Evolutionary conservation across 2,888 invertebrate species (phyloP), one percentile per base, ranked within the genome.

Genomic region (Tenthredo distinguenda): DNA sequence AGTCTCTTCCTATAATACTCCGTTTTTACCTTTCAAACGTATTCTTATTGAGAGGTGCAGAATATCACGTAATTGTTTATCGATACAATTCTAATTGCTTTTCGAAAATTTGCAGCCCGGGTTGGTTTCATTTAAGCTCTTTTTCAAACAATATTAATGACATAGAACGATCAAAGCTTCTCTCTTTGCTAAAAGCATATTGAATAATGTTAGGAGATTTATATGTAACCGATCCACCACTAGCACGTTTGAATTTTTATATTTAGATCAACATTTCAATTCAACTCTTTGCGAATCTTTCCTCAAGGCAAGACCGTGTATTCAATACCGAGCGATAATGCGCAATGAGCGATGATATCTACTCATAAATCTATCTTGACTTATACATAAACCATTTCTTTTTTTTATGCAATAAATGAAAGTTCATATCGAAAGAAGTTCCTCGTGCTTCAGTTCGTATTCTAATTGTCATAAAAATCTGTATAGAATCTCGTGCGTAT

Each of bases 1-100:
- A 81, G 43, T 40, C 43, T 21, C 40, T 37, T 62, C 62, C 40
- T 65, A 62, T 18, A 81, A 81, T 62, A 62, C 10, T 40, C 81
- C 58, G 18, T 77, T 77, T 77, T 55, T 77, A 55, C 10, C 26
- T 12, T 26, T 21, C n/a, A 43, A 43, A n/a, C 74, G 18, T n/a
- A 15, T 37, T n/a, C n/a, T 9, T 2, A 7, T 43, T 15, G 9
- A 47, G 4, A 15, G 21, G 6, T 76, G n/a, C 6, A 74, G 40
- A 76, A 6, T 76, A 77, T 55, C 77, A 55, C 55, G 18, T 77
- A 77, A 21, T 43, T 76, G 50, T 76, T 47, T 76, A 15, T 76
- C 15, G 47, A 26, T 76, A 47, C 31, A 43, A 31, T 18, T 34
- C 12, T n/a, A n/a, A 9, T 34, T 18, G 0, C 7, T 12, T 37